phyloP scores from a whole-genome alignment of 2,888 invertebrate species.

The Agonopterix heracliana region DNA sequence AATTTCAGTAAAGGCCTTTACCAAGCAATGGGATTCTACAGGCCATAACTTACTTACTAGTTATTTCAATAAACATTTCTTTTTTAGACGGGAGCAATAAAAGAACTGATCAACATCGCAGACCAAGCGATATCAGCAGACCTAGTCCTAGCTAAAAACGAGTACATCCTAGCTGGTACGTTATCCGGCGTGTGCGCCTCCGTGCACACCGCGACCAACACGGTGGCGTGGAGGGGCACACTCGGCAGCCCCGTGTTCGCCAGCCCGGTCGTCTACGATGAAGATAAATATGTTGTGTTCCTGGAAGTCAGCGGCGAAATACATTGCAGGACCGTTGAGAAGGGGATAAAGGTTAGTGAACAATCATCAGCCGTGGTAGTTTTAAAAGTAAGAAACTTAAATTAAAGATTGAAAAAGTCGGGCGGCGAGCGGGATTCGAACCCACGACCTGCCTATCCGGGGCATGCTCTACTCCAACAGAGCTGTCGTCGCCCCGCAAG shows the following conservation, averaged over 20 bases:
- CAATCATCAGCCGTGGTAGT: background rate
- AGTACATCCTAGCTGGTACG: conserved; percentile 67
- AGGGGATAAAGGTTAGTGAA: conserved; percentile 60
- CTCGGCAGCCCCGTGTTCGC: conserved; percentile 80
- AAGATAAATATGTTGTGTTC: conserved; percentile 72
- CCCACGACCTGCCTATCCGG: too few species aligned
- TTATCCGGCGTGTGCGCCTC: conserved; percentile 77
- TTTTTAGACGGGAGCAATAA: conserved; percentile 60
- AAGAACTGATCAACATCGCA: conserved; percentile 44
- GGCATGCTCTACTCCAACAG: too few species aligned
- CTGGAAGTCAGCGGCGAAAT: conserved; percentile 75
- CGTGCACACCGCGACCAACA: conserved; percentile 59
- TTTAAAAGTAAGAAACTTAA: too few species aligned
- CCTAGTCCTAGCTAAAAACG: conserved; percentile 51
- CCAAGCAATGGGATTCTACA: too few species aligned
- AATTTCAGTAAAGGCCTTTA: too few species aligned
- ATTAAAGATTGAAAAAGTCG: too few species aligned
- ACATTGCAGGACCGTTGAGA: conserved; percentile 66
- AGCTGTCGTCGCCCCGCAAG: too few species aligned
- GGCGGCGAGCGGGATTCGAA: too few species aligned
- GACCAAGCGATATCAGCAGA: conserved; percentile 70
- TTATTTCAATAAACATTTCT: too few species aligned
- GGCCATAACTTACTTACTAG: too few species aligned
- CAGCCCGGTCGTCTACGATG: conserved; percentile 73
- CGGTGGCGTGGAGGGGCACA: conserved; percentile 78